Conservation (phyloP, 2,797 vertebrate species). For the Mastacembelus armatus region DNA sequence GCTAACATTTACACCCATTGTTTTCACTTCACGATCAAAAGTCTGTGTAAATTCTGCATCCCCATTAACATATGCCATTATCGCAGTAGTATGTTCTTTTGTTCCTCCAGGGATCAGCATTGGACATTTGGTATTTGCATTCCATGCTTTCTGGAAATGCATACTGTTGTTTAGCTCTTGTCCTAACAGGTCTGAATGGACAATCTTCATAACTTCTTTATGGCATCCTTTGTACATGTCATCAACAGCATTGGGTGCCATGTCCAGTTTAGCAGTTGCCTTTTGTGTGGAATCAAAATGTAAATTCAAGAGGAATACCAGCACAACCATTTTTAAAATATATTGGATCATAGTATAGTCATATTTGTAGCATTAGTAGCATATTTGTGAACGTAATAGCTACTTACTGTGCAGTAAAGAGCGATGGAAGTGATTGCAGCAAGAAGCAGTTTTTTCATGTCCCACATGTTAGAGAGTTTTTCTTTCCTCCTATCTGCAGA, state of each 20-base stretch:
- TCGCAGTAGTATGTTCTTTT: slow-evolving; percentile 51
- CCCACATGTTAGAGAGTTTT: no score
- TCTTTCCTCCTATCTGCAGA: slow-evolving; percentile 9
- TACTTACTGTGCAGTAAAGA: slow-evolving; percentile 54
- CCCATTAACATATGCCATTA: not conserved
- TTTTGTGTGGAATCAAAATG: slow-evolving; percentile 17
- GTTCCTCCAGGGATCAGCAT: slow-evolving; percentile 11
- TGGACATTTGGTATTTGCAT: rapidly evolving
- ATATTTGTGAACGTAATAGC: not conserved
- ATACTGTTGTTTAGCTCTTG: slow-evolving; percentile 22
- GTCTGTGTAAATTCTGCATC: rapidly evolving
- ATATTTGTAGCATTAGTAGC: no score
- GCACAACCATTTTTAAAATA: no score
- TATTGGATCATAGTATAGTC: no score
- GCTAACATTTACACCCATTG: slow-evolving; percentile 38
- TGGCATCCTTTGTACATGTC: slow-evolving; percentile 53
- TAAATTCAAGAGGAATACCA: slow-evolving; percentile 8
- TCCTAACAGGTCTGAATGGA: slow-evolving; percentile 40
- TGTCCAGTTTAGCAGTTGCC: slow-evolving; percentile 40
- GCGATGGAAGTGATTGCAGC: slow-evolving; percentile 27
- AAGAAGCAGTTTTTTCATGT: slow-evolving; percentile 20
- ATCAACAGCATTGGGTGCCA: slow-evolving; percentile 50
- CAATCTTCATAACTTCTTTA: slow-evolving; percentile 51
- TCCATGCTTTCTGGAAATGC: slow-evolving; percentile 40
- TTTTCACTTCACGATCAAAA: slow-evolving; percentile 44